Evolutionary conservation across 2,888 invertebrate genomes (phyloP), one percentile per base, ranked within the genome.

Genomic region (Meghimatium bilineatum): DNA sequence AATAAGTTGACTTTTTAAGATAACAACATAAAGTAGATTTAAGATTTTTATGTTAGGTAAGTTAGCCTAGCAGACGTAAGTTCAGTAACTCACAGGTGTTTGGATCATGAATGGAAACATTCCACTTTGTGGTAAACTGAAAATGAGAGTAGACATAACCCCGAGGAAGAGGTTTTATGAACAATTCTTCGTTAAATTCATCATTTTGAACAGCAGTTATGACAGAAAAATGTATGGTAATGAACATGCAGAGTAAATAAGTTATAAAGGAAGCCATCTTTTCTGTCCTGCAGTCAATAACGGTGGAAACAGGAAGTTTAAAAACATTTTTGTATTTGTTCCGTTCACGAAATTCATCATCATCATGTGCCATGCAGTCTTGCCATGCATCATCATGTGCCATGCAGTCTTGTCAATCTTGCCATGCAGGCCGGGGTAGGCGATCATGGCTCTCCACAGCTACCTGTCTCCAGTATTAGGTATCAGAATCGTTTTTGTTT

Each of bases 91-190:
- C 87, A 92, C 92, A 91, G 36, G 89, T 87, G 23, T 89, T 86
- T 66, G 86, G 69, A 63, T 89, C 86, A 12, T 88, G 83, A 32
- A 92, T 94, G 86, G 95, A 95, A 72, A 94, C 94, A 87, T 96
- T 95, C 95, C 97, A 96, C 89, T 96, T 94, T 8, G 97, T 97
- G 38, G 96, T 96, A 94, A 98, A 99, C 94, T 98, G 97, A 93
- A 98, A 98, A 93, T 97, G 96, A 23, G 96, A 96, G 92, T 97
- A 97, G 44, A 98, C 95, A 94, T 97, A 96, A 85, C 97, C 96
- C 90, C 96, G 96, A 69, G 96, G 95, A 84, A 98, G 94, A 0
- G 97, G 97, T 93, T 97, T 97, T 56, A 99, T 95, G 89, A 96
- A 95, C 79, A 98, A 94, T 94, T 98, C 98, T 95, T 99, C 99